phyloP scores from a whole-genome alignment of 2,888 invertebrate genomes.

The Sialis lutaria region DNA sequence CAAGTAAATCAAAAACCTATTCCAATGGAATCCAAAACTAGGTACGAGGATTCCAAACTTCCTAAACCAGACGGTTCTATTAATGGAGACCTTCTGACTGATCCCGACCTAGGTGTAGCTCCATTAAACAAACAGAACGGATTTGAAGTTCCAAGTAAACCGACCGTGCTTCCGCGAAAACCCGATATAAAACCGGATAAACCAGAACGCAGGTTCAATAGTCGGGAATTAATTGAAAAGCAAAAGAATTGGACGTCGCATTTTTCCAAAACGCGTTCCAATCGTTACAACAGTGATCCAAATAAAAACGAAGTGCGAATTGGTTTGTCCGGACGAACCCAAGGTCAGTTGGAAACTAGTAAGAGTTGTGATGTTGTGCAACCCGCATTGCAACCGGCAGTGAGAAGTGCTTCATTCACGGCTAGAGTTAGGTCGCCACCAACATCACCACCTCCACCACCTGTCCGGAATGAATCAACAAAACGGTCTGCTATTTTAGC shows the following conservation, averaged over 20 bases:
- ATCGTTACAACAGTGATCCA: slow-evolving; percentile 43
- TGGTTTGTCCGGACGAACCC: slow-evolving; percentile 17
- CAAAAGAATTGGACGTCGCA: slow-evolving; percentile 87
- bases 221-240: slow-evolving; percentile 75
- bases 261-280: slow-evolving; percentile 60
- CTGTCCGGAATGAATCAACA: slow-evolving; percentile 23
- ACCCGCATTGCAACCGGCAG: slow-evolving; percentile 17
- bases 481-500: slow-evolving; percentile 17
- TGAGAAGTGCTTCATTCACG: slow-evolving; percentile 39
- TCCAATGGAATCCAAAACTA: no score
- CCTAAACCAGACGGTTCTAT: background rate
- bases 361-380: slow-evolving; percentile 1
- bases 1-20: no score
- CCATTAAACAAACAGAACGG: slow-evolving; percentile 6
- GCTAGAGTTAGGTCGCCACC: slow-evolving; percentile 25
- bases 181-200: slow-evolving; percentile 53
- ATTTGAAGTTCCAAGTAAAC: slow-evolving; percentile 5
- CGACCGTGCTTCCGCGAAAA: background rate
- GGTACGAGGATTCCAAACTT: no score
- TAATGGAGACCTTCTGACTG: slow-evolving; percentile 3
- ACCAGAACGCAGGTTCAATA: slow-evolving; percentile 65
- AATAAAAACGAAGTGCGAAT: slow-evolving; percentile 36
- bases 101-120: slow-evolving; percentile 11
- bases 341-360: background rate
- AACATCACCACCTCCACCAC: slow-evolving; percentile 29